Evolutionary conservation across 2,113 vertebrate genomes (phyloP), one percentile per base, ranked within the genome.

Genomic region (Scartelaos histophorus): DNA sequence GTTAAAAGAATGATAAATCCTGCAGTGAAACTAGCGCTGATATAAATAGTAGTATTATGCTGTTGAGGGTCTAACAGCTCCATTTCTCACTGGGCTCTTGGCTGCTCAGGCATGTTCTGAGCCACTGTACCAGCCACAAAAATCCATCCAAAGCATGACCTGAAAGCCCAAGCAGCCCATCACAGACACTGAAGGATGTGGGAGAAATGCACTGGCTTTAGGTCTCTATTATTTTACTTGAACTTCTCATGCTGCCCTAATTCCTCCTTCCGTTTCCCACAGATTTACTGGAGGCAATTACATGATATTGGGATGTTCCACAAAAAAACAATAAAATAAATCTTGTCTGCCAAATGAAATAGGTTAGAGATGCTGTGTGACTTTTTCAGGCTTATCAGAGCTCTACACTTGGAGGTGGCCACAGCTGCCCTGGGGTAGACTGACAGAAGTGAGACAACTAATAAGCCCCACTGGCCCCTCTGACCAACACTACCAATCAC

Each of bases 1-100:
- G 77, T 82, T 83, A 80, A 83, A 88, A 82, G 82, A 85, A 79
- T 69, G 75, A 85, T 86, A 89, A 87, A 90, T 87, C 71, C 81
- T 70, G 75, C 38, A 17, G 13, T 78, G 56, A 88, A 88, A 84
- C 67, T 69, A 75, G 66, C 34, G 64, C 73, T 75, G 79, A 88
- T 87, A 87, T 88, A 84, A 86, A 89, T 84, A 76, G 76, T 84
- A 81, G 80, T 89, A 88, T 89, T 86, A 82, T 87, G 75, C 75
- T 84, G 83, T 79, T 84, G 60, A 77, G 68, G 67, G 49, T 79
- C 79, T 70, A 84, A 81, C 78, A 25, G 71, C 81, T 83, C 78
- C 75, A 80, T 87, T 90, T 82, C 71, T 90, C 82, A 83, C 79
- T 78, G 71, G 60, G 67, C 66, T 72, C 76, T 64, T 82, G 79